These are phyloP conservation scores for Chloroceryle aenea DNA, from an alignment of 2,113 vertebrate species.

Conservation along the genomic window DNA sequence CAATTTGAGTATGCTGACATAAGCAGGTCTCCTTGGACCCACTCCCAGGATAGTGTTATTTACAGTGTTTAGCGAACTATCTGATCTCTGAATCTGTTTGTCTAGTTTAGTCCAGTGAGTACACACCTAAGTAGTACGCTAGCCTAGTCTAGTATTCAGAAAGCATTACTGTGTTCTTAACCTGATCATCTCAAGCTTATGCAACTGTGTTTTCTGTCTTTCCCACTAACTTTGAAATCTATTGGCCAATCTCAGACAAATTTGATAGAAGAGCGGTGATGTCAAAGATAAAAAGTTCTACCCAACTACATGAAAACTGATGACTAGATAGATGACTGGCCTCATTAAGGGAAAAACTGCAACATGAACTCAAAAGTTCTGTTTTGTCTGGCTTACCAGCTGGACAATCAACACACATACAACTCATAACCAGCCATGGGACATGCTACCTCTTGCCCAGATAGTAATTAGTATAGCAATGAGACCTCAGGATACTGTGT, in stretches of 20 bases:
- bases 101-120: conserved; percentile 25
- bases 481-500: conserved; percentile 18
- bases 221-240: conserved; percentile 42
- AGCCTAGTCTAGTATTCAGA: conserved; percentile 32
- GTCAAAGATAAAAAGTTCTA: conserved; percentile 28
- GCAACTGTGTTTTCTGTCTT: conserved; percentile 61
- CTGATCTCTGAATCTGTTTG: conserved; percentile 56
- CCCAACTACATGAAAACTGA: conserved; percentile 57
- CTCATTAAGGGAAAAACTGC: conserved; percentile 58
- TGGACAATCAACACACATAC: conserved; percentile 45
- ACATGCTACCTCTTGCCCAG: conserved; percentile 50
- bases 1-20: conserved; percentile 38
- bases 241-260: conserved; percentile 52
- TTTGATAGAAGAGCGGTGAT: conserved; percentile 15
- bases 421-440: conserved; percentile 26
- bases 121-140: conserved; percentile 15
- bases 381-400: conserved; percentile 60
- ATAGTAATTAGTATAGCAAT: conserved; percentile 23
- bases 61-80: conserved; percentile 43
- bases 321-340: conserved; percentile 56
- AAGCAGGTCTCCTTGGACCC: conserved; percentile 21
- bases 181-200: conserved; percentile 41
- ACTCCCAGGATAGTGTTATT: conserved; percentile 5
- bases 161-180: background rate
- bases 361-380: conserved; percentile 57